Evolutionary conservation across 2,797 vertebrate species (phyloP), one percentile per base, ranked within the genome.

Genomic region (Anableps anableps): DNA sequence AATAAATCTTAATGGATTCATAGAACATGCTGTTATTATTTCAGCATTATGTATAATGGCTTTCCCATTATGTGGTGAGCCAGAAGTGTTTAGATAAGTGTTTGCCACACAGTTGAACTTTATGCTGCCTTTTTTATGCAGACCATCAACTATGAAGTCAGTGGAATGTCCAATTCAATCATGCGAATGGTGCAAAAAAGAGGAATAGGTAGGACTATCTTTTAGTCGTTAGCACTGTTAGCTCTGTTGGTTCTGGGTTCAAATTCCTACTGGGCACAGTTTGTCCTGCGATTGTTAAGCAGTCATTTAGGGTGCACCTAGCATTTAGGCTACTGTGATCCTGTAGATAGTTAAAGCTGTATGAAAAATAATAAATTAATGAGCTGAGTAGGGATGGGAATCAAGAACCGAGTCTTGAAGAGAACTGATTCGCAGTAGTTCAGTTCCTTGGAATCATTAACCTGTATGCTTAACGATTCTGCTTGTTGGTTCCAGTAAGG

Each of bases 1-100:
- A 60, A n/a, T 21, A 23, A 55, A 70, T 80, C n/a, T 68, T 77
- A 36, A 78, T 47, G 50, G n/a, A 43, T 79, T 36, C 9, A 51
- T 29, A 50, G 34, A 26, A 55, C 4, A 47, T 45, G 11, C 45
- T 1, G 36, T 71, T 45, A 47, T 45, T 71, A 47, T n/a, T n/a
- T 43, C 14, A 71, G 41, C 11, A 70, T 41, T 45, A 71, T n/a
- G 23, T 71, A n/a, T 29, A 47, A 71, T 29, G 41, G 41, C 14
- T 45, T 71, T 71, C 68, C 29, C 13, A 45, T 45, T 71, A 71
- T 45, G 68, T 29, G 26, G 26, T 45, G 41, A 43, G 36, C 13
- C 38, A 70, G n/a, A 70, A 29, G 68, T n/a, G 26, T 29, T 71
- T 17, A 45, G 41, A 71, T 43, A 41, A 43, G 23, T 26, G 64